Evolutionary conservation across 1,140 invertebrate species (phyloP), one percentile per base, ranked within the genome.

Genomic region (Plodia interpunctella): DNA sequence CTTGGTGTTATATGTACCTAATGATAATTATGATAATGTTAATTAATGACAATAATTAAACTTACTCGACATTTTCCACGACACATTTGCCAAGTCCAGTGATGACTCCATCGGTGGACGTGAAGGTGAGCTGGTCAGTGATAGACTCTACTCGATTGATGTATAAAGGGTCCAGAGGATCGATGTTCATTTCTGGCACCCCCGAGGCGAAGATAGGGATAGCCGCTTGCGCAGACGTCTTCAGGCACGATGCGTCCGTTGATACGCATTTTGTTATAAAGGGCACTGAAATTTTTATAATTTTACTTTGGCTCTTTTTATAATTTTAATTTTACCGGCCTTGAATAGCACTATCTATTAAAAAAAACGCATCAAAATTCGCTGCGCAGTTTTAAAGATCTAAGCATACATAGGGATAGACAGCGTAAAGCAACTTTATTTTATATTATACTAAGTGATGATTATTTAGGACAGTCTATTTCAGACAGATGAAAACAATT

Each of bases 201-300:
- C 80, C 76, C 8, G 60, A 67, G 0, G 70, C 63, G 8, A 84
- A 60, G 4, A 60, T 49, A 0, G 74, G 65, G 13, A 86, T 44
- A 0, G 62, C 55, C 0, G 55, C 64, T 38, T 73, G 66, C 0
- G 72, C 63, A 0, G 69, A 56, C 21, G 65, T 55, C 20, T 67
- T 83, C 0, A 70, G 25, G 53, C 82, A 85, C 58, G 70, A 63
- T 0, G 66, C 56, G 38, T 81, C 78, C 10, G 63, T 67, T 0
- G 53, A 21, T 53, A 64, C 68, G 55, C 81, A 84, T 76, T 66
- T 70, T 13, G 53, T 70, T 18, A 78, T 64, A 49, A 65, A 70
- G 0, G 62, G 58, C 11, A 67, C 74, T 80, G 71, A 32, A 59
- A 70, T 44, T 44, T 15, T 44, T n/a, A 54, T n/a, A n/a, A n/a